Percentiles rank a stretch among this genome's conserved stretches.
These are phyloP conservation scores for Aselliscus stoliczkanus DNA, from an alignment of 2,797 vertebrate species.

Conservation along the genomic window DNA sequence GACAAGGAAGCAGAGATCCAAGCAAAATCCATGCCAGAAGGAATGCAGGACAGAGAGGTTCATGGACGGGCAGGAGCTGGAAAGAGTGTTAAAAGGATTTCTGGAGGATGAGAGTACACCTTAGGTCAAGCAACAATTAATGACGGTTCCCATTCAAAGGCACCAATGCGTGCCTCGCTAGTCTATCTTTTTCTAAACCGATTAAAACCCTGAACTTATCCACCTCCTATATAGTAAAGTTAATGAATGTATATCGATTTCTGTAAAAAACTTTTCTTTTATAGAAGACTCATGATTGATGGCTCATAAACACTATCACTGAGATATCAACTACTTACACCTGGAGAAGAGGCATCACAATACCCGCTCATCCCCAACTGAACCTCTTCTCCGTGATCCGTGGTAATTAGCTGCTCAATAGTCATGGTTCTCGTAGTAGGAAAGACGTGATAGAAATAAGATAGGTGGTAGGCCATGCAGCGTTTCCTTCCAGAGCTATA, in stretches of 20 bases:
- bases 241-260: conserved; percentile 33
- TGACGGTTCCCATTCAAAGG: background rate
- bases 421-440: background rate
- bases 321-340: background rate
- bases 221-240: background rate
- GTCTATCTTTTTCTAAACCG: background rate
- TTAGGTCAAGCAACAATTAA: conserved; percentile 46
- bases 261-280: background rate
- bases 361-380: background rate
- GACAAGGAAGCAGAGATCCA: background rate
- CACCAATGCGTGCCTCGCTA: background rate
- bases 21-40: background rate
- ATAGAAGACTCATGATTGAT: conserved; percentile 20
- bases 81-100: background rate
- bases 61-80: background rate
- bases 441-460: conserved; percentile 8
- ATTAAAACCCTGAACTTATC: background rate
- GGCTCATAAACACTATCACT: background rate
- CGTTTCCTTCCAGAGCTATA: background rate
- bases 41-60: background rate
- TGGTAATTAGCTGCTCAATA: background rate
- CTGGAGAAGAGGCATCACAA: background rate
- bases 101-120: background rate
- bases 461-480: background rate
- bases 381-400: background rate